phyloP scores from a whole-genome alignment of 2,113 vertebrate genomes.

The Rhipidura dahli region DNA sequence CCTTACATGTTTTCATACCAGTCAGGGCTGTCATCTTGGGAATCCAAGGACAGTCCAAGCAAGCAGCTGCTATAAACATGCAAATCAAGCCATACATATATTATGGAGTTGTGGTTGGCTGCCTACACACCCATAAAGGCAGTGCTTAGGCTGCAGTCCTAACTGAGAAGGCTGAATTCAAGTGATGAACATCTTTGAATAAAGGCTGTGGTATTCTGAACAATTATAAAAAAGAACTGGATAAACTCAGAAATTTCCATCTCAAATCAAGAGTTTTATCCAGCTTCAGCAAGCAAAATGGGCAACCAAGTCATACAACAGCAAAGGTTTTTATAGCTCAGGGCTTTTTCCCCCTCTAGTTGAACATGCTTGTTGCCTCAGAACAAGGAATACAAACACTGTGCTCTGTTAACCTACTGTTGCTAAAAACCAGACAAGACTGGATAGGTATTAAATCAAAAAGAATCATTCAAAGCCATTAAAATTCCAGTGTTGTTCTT shows the following conservation, averaged over 20 bases:
- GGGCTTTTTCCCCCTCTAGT: background rate
- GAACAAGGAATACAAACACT: background rate
- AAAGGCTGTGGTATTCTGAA: background rate
- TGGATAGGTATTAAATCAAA: background rate
- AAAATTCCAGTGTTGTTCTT: background rate
- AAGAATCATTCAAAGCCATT: background rate
- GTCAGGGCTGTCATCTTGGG: background rate
- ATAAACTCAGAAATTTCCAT: background rate
- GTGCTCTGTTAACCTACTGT: background rate
- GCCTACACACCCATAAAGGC: background rate
- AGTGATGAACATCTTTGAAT: background rate
- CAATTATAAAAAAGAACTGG: background rate
- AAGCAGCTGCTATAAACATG: background rate
- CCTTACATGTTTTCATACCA: background rate
- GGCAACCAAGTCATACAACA: background rate
- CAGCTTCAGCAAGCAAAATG: background rate
- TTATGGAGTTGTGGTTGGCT: background rate
- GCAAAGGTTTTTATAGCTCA: background rate
- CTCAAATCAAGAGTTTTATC: background rate
- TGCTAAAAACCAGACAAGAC: background rate
- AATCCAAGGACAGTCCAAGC: background rate
- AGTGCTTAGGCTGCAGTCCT: background rate
- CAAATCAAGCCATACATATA: background rate
- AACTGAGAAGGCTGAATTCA: background rate
- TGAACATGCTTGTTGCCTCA: background rate